phyloP scores from a whole-genome alignment of 2,888 invertebrate genomes.

The Drosophila tanythrix region DNA sequence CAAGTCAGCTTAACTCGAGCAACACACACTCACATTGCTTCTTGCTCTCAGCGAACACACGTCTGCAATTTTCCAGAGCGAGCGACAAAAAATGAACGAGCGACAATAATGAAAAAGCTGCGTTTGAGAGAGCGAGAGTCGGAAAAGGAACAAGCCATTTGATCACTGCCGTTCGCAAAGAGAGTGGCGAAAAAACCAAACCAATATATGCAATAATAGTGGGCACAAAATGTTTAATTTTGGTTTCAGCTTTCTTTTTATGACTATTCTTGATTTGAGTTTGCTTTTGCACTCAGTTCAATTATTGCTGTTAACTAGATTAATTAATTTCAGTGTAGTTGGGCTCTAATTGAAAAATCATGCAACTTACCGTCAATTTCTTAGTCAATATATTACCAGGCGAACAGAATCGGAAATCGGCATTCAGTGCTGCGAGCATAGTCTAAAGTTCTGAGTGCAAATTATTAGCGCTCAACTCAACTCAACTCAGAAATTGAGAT shows the following conservation, averaged over 20 bases:
- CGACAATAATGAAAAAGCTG: background rate
- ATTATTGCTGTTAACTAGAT: background rate
- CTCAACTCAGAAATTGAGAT: conserved; percentile 1
- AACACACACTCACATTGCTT: background rate
- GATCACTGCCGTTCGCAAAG: background rate
- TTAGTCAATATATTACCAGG: background rate
- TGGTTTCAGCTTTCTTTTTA: background rate
- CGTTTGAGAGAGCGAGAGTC: background rate
- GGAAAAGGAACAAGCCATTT: background rate
- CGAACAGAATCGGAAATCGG: background rate
- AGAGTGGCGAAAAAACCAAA: background rate
- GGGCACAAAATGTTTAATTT: background rate
- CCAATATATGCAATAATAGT: background rate
- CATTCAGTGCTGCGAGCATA: background rate
- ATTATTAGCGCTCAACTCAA: conserved; percentile 8
- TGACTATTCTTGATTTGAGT: background rate
- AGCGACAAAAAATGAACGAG: background rate
- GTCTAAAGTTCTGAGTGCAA: conserved; percentile 1
- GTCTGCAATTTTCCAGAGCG: background rate
- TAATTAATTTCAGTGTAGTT: background rate
- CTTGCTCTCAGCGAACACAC: background rate
- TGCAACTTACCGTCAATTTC: background rate
- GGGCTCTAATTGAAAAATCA: background rate
- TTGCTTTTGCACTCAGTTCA: background rate
- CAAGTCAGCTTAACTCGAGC: background rate